Evolutionary conservation across 2,113 vertebrate genomes (phyloP), one percentile per base, ranked within the genome.

Genomic region (Sclerurus mexicanus): DNA sequence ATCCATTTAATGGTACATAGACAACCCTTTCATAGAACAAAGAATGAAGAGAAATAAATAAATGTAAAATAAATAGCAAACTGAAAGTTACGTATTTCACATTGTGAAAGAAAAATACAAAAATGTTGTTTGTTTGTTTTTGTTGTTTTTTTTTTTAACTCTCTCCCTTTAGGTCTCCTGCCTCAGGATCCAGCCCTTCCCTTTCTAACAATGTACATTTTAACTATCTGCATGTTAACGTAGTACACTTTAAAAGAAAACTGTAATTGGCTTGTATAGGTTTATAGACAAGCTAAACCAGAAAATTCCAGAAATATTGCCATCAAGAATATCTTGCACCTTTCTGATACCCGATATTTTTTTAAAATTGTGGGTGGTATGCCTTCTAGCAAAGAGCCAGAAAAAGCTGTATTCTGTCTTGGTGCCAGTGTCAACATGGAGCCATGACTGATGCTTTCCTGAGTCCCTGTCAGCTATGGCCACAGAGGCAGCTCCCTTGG

Each of bases 391-490:
- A 63, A 52, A 74, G 46, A 72, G 72, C 31, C 74, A 90, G 93
- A 63, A 80, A 89, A 91, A 85, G 17, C 55, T 59, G 23, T 53
- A 11, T 68, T 76, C 71, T 90, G 71, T 89, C 81, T 66, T 2
- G 0, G 9, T 93, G 90, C 87, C 93, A 85, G 78, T 55, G 67
- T 93, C 71, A 83, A 74, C 46, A 55, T 62, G 50, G 85, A 83
- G 39, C 72, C 33, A 69, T 76, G 91, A 89, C 55, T 73, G 84
- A 73, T 89, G 85, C 73, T 76, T 91, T 95, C 83, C 66, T 95
- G 53, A 91, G 39, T 17, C 28, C 67, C 31, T 55, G 25, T 87
- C 67, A 82, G 42, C 53, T 69, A 3, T 46, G 50, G 35, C 75
- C 47, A 53, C 62, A 72, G 53, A 75, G 46, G 37, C 5, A 6